Base-by-base conservation (phyloP, 2,113 vertebrate genomes). In the Lepidothrix coronata region DNA sequence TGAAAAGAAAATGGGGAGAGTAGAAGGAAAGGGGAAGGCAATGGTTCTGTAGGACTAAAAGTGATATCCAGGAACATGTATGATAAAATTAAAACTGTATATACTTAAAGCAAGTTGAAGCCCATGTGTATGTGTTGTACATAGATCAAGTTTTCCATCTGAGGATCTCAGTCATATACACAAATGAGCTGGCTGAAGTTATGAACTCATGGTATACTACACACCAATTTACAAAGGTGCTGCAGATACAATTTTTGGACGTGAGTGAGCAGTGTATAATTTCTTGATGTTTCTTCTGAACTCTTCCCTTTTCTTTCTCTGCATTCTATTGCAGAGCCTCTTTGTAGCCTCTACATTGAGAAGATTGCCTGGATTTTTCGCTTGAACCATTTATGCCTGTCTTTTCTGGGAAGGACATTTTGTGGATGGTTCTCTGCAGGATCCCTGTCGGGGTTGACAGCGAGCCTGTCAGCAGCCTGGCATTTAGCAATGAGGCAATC, bases 41-140 rank as follows among this genome's bases (percentile, higher is more conserved):
- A 9, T 0, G 3, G 39, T 59, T 85, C 33, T 63, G 7, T 51
- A 33, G 28, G 28, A 28, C 35, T 66, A 44, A 30, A 83, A 84
- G 37, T 22, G n/a, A 41, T 37, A 78, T 55, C 48, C 51, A 84
- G 39, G 33, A 73, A 25, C 3, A 37, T 3, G 23, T 37, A 8
- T 30, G 28, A 66, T 33, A 61, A 84, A 74, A 30, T 6, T 77
- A 21, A 31, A 84, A 24, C 3, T 37, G 15, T 24, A 4, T 75
- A 19, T 49, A 13, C 5, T 76, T 91, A 46, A 68, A 55, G 4
- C 24, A 70, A 52, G n/a, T 6, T 23, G 28, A 85, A 90, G 28
- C 25, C 31, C 2, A 0, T 31, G 7, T 46, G 11, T 62, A 8
- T 43, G 5, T 44, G 18, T 48, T 71, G 68, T 12, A 51, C 9